Conservation (phyloP, 2,888 invertebrate genomes). For the Drosophila glabriapex region DNA sequence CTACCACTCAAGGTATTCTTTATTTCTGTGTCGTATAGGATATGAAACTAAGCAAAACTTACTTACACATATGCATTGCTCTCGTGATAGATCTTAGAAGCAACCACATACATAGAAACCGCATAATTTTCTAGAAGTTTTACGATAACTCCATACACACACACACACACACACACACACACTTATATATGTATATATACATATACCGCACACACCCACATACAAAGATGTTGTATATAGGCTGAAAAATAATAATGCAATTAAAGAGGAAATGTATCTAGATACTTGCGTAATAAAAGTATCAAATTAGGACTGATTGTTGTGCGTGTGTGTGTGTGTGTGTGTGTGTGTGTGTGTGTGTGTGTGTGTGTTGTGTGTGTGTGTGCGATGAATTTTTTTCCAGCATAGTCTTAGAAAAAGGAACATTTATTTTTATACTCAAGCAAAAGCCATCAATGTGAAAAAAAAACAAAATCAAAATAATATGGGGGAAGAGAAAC, state of each 20-base stretch:
- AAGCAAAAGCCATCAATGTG: slow-evolving; percentile 47
- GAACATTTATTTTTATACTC: slow-evolving; percentile 57
- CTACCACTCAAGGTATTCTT: slow-evolving; percentile 5
- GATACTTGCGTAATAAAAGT: slow-evolving; percentile 15
- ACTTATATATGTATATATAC: slow-evolving; percentile 27
- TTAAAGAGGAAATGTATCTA: slow-evolving; percentile 8
- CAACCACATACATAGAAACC: slow-evolving; percentile 30
- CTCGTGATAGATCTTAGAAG: slow-evolving; percentile 53
- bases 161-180: slow-evolving; percentile 24
- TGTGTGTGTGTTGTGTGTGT: slow-evolving; percentile 9
- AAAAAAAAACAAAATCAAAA: slow-evolving; percentile 1
- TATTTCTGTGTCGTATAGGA: slow-evolving; percentile 15
- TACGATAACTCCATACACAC: slow-evolving; percentile 36
- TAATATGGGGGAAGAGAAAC: slow-evolving; percentile 31
- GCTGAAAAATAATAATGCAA: slow-evolving; percentile 7
- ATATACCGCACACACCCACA: slow-evolving; percentile 8
- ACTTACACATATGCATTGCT: slow-evolving; percentile 33
- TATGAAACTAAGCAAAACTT: slow-evolving; percentile 18
- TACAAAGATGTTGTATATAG: slow-evolving; percentile 36
- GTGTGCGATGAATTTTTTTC: slow-evolving; percentile 27
- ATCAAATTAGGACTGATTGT: slow-evolving; percentile 44
- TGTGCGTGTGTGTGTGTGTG: slow-evolving; percentile 7
- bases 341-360: slow-evolving; percentile 4
- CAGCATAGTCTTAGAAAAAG: slow-evolving; percentile 50
- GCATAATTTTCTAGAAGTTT: slow-evolving; percentile 59